These are phyloP conservation scores for Onychorhynchus coronatus DNA, from an alignment of 2,113 vertebrate genomes.

Conservation along the genomic window DNA sequence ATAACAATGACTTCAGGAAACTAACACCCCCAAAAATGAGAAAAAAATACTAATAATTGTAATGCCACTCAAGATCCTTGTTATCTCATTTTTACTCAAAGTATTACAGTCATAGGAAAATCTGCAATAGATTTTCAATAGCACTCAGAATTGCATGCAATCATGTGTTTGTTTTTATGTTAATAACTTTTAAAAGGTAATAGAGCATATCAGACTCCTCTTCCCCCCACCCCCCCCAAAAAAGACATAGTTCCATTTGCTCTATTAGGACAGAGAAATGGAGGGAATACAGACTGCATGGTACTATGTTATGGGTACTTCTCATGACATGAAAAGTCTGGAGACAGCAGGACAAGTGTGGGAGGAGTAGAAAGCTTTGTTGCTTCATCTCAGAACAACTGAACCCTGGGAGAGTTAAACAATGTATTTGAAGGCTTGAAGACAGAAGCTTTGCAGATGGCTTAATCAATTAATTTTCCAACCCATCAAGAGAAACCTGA, in stretches of 20 bases:
- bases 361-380: not conserved
- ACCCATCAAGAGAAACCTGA: not conserved
- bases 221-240: not conserved
- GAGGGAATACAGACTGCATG: not conserved
- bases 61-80: not conserved
- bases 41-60: not conserved
- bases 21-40: not conserved
- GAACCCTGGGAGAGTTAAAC: not conserved
- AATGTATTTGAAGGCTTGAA: not conserved
- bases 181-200: not conserved
- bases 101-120: not conserved
- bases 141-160: not conserved
- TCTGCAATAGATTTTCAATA: not conserved
- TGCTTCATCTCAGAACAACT: not conserved
- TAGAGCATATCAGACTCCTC: not conserved
- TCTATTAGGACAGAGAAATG: not conserved
- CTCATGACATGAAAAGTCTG: not conserved
- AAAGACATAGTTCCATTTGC: not conserved
- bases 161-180: not conserved
- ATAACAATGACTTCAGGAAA: not conserved
- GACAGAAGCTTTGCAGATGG: not conserved
- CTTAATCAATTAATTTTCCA: not conserved
- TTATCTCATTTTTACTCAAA: not conserved
- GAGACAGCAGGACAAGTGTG: not conserved
- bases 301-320: not conserved